These are phyloP conservation scores for Diplogasteroides magnus DNA, from an alignment of 1,140 invertebrate genomes.

Conservation along the genomic window DNA sequence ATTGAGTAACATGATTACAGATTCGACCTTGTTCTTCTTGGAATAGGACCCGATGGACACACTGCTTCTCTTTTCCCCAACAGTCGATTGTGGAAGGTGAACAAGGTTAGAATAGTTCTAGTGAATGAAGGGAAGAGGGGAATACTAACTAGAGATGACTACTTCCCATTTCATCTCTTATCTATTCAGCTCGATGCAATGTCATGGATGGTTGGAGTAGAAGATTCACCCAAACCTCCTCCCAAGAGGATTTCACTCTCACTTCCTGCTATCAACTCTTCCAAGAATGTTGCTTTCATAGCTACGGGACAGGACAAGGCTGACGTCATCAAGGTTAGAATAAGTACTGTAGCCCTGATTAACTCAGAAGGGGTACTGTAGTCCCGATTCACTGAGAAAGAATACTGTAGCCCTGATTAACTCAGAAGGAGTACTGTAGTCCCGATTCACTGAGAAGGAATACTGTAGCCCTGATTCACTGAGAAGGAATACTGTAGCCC, in stretches of 20 bases:
- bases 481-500: not conserved
- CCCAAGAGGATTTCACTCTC: conserved; percentile 83
- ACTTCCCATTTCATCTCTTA: too few relatives aligned
- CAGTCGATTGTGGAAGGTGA: conserved; percentile 68
- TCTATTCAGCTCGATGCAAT: conserved; percentile 10
- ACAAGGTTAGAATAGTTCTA: too few relatives aligned
- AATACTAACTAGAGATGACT: too few relatives aligned
- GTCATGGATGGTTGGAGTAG: conserved; percentile 75
- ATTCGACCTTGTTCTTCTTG: conserved; percentile 83
- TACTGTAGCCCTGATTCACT: not conserved
- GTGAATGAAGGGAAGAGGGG: too few relatives aligned
- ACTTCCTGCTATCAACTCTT: conserved; percentile 82
- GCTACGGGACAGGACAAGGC: conserved; percentile 77
- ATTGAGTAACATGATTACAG: conserved; percentile 40
- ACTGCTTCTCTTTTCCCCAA: conserved; percentile 93
- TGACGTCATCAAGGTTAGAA: conserved; percentile 74
- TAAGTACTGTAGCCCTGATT: conserved; percentile 7
- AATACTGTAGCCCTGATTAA: not conserved
- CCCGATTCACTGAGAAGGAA: not conserved
- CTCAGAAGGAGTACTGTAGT: not conserved
- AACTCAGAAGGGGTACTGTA: conserved; percentile 5
- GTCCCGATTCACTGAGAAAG: not conserved
- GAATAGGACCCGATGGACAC: conserved; percentile 96
- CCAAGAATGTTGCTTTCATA: conserved; percentile 75
- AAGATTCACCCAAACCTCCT: conserved; percentile 91